phyloP scores from a whole-genome alignment of 2,888 invertebrate genomes.

The Agapostemon virescens region DNA sequence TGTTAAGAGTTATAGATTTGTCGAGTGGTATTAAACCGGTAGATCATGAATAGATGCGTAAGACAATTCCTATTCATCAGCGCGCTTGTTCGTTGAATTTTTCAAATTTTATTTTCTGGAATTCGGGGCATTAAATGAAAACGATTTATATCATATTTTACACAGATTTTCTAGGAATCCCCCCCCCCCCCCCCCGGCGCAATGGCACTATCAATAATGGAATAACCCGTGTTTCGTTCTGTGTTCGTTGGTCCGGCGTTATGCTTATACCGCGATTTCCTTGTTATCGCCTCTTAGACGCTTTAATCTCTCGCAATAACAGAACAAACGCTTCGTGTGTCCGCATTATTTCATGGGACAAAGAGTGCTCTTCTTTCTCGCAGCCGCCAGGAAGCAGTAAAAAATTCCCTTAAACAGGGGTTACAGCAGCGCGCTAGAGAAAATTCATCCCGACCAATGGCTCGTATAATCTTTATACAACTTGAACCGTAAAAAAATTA shows the following conservation, averaged over 20 bases:
- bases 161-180: too few relatives aligned
- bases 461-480: conserved; percentile 31
- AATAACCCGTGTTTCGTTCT: not conserved
- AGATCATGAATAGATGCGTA: too few relatives aligned
- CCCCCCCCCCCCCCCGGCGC: too few relatives aligned
- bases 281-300: not conserved
- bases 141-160: too few relatives aligned
- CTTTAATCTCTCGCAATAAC: conserved; percentile 1
- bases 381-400: not conserved
- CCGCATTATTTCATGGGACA: not conserved
- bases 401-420: conserved; percentile 14
- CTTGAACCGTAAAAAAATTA: conserved; percentile 32
- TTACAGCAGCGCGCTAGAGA: not conserved
- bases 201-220: not conserved
- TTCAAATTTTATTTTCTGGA: too few relatives aligned
- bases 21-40: too few relatives aligned
- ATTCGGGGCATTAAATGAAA: too few relatives aligned
- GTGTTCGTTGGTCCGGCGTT: not conserved
- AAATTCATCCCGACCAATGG: conserved; percentile 23
- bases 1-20: too few relatives aligned
- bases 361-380: not conserved
- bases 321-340: not conserved
- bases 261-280: not conserved
- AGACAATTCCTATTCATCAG: too few relatives aligned
- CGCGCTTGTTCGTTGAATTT: too few relatives aligned